Evolutionary conservation across 2,888 invertebrate species (phyloP).

Genomic region (Nomada fucata): DNA sequence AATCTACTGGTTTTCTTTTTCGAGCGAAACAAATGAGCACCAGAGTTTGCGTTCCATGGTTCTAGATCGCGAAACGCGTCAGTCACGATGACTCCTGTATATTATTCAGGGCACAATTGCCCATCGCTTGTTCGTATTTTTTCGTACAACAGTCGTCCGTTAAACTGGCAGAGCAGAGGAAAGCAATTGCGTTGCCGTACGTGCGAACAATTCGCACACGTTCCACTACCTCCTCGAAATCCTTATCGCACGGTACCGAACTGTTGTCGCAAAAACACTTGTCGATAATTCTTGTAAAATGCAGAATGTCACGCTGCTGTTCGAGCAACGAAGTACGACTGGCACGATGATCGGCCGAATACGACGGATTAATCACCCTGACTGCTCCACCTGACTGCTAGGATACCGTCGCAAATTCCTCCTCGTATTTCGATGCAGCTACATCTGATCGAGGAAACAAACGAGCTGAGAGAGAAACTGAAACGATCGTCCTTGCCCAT

Average conservation of each 20-base stretch:
- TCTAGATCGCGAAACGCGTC: constrained; percentile 8
- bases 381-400: neutral
- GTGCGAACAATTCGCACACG: neutral
- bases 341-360: neutral
- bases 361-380: constrained; percentile 5
- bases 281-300: constrained; percentile 8
- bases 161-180: neutral
- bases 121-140: neutral
- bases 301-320: neutral
- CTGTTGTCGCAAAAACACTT: neutral
- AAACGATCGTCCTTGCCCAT: constrained; percentile 63
- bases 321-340: neutral
- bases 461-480: constrained; percentile 41
- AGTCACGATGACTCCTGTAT: constrained; percentile 42
- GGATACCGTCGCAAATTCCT: neutral
- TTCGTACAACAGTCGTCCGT: neutral
- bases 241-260: constrained; percentile 20
- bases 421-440: constrained; percentile 9
- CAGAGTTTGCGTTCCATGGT: constrained; percentile 21
- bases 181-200: constrained; percentile 4
- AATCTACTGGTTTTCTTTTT: too few relatives aligned
- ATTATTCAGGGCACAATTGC: constrained; percentile 22
- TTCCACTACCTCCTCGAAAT: constrained; percentile 5
- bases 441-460: constrained; percentile 52
- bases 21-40: constrained; percentile 14